A percentile compares a stretch with the other conserved stretches of the same genome.
These are phyloP conservation scores for Nesidiocoris tenuis DNA, from an alignment of 2,888 invertebrate genomes.

Conservation along the genomic window DNA sequence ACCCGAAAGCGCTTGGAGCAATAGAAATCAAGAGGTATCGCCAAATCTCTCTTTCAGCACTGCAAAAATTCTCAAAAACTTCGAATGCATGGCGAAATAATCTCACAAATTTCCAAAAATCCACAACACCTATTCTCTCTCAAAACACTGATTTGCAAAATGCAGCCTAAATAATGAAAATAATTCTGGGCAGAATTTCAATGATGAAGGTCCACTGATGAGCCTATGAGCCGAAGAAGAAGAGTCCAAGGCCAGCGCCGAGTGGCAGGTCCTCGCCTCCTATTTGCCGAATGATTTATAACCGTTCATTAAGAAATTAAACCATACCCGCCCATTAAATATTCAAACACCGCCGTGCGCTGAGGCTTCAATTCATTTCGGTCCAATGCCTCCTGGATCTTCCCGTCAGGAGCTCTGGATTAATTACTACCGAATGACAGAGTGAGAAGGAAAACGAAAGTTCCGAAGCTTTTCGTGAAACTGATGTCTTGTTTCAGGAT, in stretches of 20 bases:
- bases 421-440: neutral
- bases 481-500: neutral
- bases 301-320: slow-evolving; percentile 25
- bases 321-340: slow-evolving; percentile 25
- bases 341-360: slow-evolving; percentile 21
- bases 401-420: neutral
- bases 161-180: neutral
- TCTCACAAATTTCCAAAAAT: no score
- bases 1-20: no score
- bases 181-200: neutral
- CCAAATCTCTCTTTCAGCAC: no score
- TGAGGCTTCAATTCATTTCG: neutral
- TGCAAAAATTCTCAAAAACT: no score
- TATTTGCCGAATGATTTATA: slow-evolving; percentile 23
- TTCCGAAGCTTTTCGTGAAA: neutral
- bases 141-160: no score
- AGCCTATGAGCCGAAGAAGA: neutral
- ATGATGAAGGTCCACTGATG: neutral
- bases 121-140: no score
- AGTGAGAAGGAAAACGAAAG: neutral
- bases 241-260: neutral
- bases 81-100: no score
- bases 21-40: no score
- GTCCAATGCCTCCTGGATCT: neutral
- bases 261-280: neutral